A percentile compares a stretch with the other conserved stretches of the same genome.
Evolutionary conservation across 2,888 invertebrate species (phyloP).

Genomic region (Idaea aversata): DNA sequence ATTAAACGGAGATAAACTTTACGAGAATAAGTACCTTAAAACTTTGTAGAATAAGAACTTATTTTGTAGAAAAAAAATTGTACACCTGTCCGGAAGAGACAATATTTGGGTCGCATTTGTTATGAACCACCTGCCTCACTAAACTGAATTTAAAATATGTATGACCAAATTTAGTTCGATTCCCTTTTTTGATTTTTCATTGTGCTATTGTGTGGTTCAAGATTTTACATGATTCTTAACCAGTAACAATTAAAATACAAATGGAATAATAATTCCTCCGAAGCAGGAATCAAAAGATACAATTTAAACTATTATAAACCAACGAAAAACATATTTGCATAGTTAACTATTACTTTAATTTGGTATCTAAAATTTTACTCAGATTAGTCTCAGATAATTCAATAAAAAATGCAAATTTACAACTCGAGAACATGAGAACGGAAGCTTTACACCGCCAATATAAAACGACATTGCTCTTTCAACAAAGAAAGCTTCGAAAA

Average conservation of each 20-base stretch:
- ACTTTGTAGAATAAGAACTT: neutral
- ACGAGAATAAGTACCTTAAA: neutral
- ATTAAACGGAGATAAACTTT: constrained; percentile 6
- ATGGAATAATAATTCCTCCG: neutral
- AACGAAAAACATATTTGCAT: too few relatives aligned
- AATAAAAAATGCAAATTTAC: neutral
- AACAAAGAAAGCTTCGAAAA: constrained; percentile 31
- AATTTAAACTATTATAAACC: too few relatives aligned
- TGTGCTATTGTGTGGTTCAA: neutral
- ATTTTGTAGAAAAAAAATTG: constrained; percentile 9
- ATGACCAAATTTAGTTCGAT: neutral
- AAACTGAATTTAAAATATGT: neutral
- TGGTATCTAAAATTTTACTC: neutral
- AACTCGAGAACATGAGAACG: constrained; percentile 13
- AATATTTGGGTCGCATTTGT: constrained; percentile 6
- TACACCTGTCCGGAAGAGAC: constrained; percentile 19
- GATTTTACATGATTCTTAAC: neutral
- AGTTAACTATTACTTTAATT: neutral
- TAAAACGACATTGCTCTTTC: constrained; percentile 17
- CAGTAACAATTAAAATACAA: neutral
- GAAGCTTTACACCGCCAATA: constrained; percentile 19
- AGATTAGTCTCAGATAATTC: neutral
- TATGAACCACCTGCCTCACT: neutral
- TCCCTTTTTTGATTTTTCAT: neutral
- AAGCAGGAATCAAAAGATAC: too few relatives aligned